Conservation (phyloP, 2,113 vertebrate genomes). For the Grammomys dolichurus region DNA sequence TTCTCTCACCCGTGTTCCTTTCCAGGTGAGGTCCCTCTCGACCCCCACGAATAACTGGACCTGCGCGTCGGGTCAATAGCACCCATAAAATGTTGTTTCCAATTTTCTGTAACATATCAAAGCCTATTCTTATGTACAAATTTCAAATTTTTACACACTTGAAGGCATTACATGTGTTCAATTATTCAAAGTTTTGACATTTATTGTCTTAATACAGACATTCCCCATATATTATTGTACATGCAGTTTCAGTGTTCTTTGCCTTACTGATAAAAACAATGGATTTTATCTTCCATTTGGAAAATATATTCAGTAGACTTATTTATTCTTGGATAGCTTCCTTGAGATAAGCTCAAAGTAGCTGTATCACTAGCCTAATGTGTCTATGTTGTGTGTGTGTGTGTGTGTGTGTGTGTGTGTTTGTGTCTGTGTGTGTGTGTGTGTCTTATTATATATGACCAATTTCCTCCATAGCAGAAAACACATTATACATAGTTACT, state of each 20-base stretch:
- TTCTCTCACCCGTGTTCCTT: too few relatives aligned
- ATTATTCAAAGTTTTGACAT: not conserved
- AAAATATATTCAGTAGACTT: not conserved
- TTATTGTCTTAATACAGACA: not conserved
- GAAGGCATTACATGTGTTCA: not conserved
- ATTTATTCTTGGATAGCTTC: slow-evolving; percentile 16
- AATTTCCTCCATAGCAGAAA: not conserved
- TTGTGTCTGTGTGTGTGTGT: not conserved
- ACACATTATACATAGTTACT: not conserved
- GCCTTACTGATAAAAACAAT: not conserved
- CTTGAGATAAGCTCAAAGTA: slow-evolving; percentile 8
- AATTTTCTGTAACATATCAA: not conserved
- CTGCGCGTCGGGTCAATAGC: not conserved
- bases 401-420: too few relatives aligned
- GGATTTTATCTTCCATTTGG: slow-evolving; percentile 8
- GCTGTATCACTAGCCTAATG: not conserved
- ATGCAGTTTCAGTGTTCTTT: slow-evolving; percentile 10
- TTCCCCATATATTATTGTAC: not conserved
- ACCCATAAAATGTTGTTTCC: not conserved
- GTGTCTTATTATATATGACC: not conserved
- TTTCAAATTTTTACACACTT: not conserved
- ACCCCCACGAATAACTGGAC: too few relatives aligned
- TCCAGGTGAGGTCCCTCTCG: too few relatives aligned
- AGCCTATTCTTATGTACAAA: not conserved
- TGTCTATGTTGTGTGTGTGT: not conserved